phyloP scores from a whole-genome alignment of 92 coral and sea anemone species.

The Diadumene lineata region DNA sequence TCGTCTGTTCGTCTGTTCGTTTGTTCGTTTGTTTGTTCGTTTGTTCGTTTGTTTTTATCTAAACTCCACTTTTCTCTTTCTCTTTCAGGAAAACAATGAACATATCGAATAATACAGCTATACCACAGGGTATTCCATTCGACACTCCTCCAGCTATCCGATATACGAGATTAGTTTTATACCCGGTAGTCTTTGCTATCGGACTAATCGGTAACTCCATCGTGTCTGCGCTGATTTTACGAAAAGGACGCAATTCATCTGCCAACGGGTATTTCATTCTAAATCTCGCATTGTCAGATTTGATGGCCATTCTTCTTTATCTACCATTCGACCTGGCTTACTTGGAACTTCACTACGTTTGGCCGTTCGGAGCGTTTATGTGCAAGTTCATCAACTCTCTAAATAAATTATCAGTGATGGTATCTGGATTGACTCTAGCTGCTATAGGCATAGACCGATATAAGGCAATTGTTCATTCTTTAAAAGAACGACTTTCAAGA shows the following conservation, averaged over 20 bases:
- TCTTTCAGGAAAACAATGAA: slow-evolving; percentile 15
- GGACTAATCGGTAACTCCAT: slow-evolving; percentile 68
- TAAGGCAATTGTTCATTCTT: slow-evolving; percentile 65
- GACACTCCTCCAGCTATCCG: slow-evolving; percentile 49
- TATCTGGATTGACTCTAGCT: slow-evolving; percentile 67
- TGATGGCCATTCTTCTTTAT: slow-evolving; percentile 62
- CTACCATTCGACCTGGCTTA: slow-evolving; percentile 80
- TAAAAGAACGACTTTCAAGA: slow-evolving; percentile 42
- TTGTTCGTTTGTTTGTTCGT: no score
- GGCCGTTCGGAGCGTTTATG: slow-evolving; percentile 78
- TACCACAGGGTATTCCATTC: background rate
- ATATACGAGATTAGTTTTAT: slow-evolving; percentile 58
- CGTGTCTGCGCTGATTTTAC: slow-evolving; percentile 65
- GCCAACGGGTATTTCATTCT: slow-evolving; percentile 75
- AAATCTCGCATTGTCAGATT: slow-evolving; percentile 75
- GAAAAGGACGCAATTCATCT: slow-evolving; percentile 48
- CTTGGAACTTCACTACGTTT: slow-evolving; percentile 62
- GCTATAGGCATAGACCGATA: slow-evolving; percentile 74
- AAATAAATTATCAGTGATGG: slow-evolving; percentile 65
- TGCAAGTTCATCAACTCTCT: slow-evolving; percentile 73
- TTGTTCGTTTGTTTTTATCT: background rate
- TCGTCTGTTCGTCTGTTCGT: no score
- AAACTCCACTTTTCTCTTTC: background rate
- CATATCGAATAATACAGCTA: slow-evolving; percentile 2
- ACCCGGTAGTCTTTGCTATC: slow-evolving; percentile 65